Evolutionary conservation across 1,140 invertebrate species (phyloP).

Genomic region (Drosophila ohnishii): DNA sequence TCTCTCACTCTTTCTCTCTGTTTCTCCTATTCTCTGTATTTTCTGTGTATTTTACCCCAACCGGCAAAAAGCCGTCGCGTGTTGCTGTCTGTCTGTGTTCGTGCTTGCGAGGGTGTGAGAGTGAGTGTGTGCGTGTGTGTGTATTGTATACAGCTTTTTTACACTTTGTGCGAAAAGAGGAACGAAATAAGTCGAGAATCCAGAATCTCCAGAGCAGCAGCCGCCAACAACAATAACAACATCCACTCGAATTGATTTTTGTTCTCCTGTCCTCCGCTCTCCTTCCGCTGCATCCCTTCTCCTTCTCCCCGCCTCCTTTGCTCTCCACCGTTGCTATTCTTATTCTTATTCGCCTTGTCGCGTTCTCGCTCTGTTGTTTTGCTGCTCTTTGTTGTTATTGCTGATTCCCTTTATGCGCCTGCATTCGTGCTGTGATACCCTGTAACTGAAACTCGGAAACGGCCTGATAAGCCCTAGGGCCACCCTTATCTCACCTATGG

Average conservation of each 20-base stretch:
- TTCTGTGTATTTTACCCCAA: constrained; percentile 49
- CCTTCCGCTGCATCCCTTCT: constrained; percentile 7
- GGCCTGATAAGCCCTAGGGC: constrained; percentile 7
- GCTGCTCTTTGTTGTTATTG: constrained; percentile 73
- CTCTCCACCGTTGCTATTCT: constrained; percentile 58
- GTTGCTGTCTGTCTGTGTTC: constrained; percentile 56
- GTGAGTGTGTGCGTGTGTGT: constrained; percentile 19
- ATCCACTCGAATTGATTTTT: constrained; percentile 72
- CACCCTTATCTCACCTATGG: constrained; percentile 4
- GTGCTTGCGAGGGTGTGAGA: constrained; percentile 12
- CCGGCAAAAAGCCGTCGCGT: constrained; percentile 78
- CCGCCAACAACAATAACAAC: constrained; percentile 34
- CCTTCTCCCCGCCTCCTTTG: constrained; percentile 27
- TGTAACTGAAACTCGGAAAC: not conserved
- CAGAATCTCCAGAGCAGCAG: constrained; percentile 16
- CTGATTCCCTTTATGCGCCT: constrained; percentile 70
- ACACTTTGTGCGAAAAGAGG: constrained; percentile 46
- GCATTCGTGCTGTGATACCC: constrained; percentile 54
- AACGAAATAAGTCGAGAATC: constrained; percentile 45
- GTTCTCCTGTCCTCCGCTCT: constrained; percentile 36
- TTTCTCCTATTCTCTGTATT: constrained; percentile 21
- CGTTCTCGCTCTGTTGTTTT: constrained; percentile 60
- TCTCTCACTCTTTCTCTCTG: constrained; percentile 26
- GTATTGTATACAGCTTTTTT: constrained; percentile 72
- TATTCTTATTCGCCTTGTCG: constrained; percentile 75